Conservation (phyloP, 2,113 vertebrate species). For the Motacilla tschutschensis region DNA sequence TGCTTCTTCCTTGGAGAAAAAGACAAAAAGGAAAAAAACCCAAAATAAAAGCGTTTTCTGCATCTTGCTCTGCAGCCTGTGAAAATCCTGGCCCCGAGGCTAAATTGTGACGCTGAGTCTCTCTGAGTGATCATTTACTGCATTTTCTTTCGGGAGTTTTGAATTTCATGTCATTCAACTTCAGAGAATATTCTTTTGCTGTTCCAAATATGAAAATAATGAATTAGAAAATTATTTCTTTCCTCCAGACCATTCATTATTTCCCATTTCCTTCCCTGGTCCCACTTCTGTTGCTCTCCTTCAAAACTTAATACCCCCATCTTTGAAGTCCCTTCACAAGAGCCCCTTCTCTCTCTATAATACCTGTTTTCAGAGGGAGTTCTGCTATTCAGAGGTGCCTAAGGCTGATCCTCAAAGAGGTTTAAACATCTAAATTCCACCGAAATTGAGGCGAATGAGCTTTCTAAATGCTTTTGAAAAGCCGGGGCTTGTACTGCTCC, state of each 20-base stretch:
- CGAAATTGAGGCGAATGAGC: conserved; percentile 4
- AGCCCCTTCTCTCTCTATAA: background rate
- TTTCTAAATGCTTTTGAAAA: conserved; percentile 17
- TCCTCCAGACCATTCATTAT: background rate
- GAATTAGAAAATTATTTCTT: conserved; percentile 1
- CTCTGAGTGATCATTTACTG: background rate
- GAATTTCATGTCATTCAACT: background rate
- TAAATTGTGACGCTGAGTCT: background rate
- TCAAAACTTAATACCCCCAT: background rate
- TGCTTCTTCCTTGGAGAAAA: background rate
- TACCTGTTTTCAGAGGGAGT: background rate
- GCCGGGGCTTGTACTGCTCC: background rate
- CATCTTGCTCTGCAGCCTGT: background rate
- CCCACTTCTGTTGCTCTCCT: background rate
- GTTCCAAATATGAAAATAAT: conserved; percentile 7
- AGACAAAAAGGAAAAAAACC: background rate
- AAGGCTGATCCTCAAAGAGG: conserved; percentile 18
- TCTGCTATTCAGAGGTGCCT: conserved; percentile 23
- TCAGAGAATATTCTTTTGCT: background rate
- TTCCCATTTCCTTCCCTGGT: background rate
- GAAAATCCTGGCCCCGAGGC: background rate
- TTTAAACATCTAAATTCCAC: conserved; percentile 20
- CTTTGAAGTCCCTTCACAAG: background rate
- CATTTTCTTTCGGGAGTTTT: background rate
- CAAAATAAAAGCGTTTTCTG: background rate